Conservation (phyloP, 2,797 vertebrate species). For the Enteromius fasciolatus region DNA sequence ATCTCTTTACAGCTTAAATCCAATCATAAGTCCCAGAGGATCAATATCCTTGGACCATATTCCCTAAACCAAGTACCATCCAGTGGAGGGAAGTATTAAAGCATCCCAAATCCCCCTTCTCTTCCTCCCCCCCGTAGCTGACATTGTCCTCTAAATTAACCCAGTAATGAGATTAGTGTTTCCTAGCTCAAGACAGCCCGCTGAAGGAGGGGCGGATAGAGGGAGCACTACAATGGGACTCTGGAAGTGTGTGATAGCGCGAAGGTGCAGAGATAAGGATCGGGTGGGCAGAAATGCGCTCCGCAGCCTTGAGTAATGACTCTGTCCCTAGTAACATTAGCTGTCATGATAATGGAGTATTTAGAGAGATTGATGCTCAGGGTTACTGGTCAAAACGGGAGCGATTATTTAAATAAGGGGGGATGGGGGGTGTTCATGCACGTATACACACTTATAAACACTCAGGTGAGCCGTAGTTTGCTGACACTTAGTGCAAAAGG, state of each 20-base stretch:
- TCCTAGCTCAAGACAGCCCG: constrained; percentile 56
- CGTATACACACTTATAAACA: constrained; percentile 53
- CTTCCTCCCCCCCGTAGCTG: constrained; percentile 57
- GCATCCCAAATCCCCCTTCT: background rate
- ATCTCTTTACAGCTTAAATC: background rate
- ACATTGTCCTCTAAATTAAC: constrained; percentile 83
- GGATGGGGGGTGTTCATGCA: background rate
- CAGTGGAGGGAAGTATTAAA: background rate
- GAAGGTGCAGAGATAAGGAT: constrained; percentile 80
- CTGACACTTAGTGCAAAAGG: constrained; percentile 38
- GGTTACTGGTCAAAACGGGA: constrained; percentile 66
- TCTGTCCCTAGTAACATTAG: constrained; percentile 79
- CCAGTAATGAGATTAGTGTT: constrained; percentile 85
- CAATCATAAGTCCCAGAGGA: constrained; percentile 23
- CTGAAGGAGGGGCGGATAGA: constrained; percentile 52
- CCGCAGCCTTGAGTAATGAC: constrained; percentile 77
- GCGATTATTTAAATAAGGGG: constrained; percentile 66
- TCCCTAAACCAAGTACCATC: constrained; percentile 3
- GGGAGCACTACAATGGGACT: constrained; percentile 56
- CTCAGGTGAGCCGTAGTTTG: constrained; percentile 24
- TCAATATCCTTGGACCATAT: constrained; percentile 29
- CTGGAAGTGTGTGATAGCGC: constrained; percentile 80
- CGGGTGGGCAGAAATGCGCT: constrained; percentile 75
- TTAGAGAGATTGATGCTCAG: constrained; percentile 75
- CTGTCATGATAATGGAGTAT: constrained; percentile 77